These are phyloP conservation scores for Micoletzkya japonica DNA, from an alignment of 2,888 invertebrate genomes.

Conservation along the genomic window DNA sequence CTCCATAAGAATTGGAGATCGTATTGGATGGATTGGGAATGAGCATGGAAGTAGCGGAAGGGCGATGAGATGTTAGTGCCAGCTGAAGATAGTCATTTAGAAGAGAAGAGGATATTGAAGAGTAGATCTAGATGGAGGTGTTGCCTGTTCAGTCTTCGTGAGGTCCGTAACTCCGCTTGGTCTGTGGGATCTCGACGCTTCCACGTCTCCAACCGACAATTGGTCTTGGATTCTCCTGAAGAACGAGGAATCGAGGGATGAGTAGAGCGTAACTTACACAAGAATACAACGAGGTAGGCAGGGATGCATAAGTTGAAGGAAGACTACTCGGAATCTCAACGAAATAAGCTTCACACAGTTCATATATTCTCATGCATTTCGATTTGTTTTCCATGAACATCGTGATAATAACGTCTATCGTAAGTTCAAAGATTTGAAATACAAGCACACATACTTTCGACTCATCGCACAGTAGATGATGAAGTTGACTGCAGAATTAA, in stretches of 20 bases:
- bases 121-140: not conserved
- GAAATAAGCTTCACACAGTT: too few species aligned
- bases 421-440: too few species aligned
- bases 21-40: too few species aligned
- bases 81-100: not conserved
- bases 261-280: slow-evolving; percentile 31
- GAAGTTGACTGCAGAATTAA: slow-evolving; percentile 61
- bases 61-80: slow-evolving; percentile 15
- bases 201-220: slow-evolving; percentile 2
- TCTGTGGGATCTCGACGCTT: slow-evolving; percentile 9
- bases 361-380: too few species aligned
- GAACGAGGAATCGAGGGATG: not conserved
- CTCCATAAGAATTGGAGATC: too few species aligned
- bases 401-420: too few species aligned
- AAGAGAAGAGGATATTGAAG: not conserved
- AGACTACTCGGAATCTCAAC: slow-evolving; percentile 51
- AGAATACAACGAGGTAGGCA: slow-evolving; percentile 41
- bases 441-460: slow-evolving; percentile 43
- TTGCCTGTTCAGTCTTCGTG: slow-evolving; percentile 22
- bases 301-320: slow-evolving; percentile 55
- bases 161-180: slow-evolving; percentile 23
- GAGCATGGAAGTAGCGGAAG: slow-evolving; percentile 7
- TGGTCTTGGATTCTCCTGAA: slow-evolving; percentile 19
- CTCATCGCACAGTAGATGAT: slow-evolving; percentile 63
- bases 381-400: too few species aligned